Base-by-base conservation (phyloP, 2,113 vertebrate species). In the Chionodraco myersi region DNA sequence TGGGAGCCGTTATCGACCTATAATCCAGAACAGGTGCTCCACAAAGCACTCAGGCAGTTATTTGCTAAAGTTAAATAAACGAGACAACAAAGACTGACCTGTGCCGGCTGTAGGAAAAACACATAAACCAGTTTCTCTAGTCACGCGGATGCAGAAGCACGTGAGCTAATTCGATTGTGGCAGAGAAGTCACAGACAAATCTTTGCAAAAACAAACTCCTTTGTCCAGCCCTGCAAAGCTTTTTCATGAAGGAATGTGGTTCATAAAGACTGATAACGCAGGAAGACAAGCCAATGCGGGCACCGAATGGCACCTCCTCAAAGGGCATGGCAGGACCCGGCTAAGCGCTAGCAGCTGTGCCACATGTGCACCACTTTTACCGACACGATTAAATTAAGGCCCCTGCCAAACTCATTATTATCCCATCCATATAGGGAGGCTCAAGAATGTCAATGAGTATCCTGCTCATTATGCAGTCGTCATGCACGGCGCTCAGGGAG, bases 321-420 rank as follows among this genome's bases (percentile, higher is more conserved):
- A 1, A 56, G 87, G 79, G 76, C 76, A 60, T 7, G 79, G 75
- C 58, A 4, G 5, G 57, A 21, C 51, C 26, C 0, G 23, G 77
- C 75, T 86, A 79, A 91, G 79, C 49, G 30, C 85, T 72, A 77
- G 85, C 91, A 92, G 90, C 84, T 92, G 91, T 60, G 84, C 79
- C 83, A 79, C 91, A 91, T 91, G 86, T 89, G 90, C 26, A 67
- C 41, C 81, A 1, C 85, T 88, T 86, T 86, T 72, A 88, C 80
- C n/a, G 8, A 85, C 89, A 82, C 36, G 92, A 92, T 92, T 91
- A 71, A 91, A 92, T 91, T 86, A 91, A 83, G 80, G 64, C 80
- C 70, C 21, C 83, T 72, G 90, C 88, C 89, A 91, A 84, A 82
- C 83, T 89, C 82, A 83, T 92, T 89, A 91, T 83, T 83, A 86